Evolutionary conservation across 2,888 invertebrate genomes (phyloP).

Genomic region (Urechis unicinctus): DNA sequence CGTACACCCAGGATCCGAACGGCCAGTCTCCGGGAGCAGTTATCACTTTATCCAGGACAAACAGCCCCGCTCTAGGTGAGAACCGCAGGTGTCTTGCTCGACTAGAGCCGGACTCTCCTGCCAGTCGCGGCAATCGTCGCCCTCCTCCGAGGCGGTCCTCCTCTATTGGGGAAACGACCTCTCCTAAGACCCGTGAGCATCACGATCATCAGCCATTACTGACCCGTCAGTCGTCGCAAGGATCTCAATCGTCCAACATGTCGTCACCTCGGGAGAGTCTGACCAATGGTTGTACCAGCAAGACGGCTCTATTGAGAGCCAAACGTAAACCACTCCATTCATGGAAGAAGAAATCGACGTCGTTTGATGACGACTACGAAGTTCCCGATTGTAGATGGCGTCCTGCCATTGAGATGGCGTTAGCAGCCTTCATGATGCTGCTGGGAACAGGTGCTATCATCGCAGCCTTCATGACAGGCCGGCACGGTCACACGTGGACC

Average conservation of each 20-base stretch:
- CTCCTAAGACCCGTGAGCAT: neutral
- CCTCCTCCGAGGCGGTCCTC: neutral
- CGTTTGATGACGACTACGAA: neutral
- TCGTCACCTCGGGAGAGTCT: too few species aligned
- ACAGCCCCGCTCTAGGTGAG: neutral
- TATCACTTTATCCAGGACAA: neutral
- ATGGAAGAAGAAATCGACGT: neutral
- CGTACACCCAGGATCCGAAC: neutral
- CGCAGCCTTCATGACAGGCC: slow-evolving; percentile 5
- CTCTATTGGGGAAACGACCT: neutral
- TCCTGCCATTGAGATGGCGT: slow-evolving; percentile 11
- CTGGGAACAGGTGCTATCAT: slow-evolving; percentile 9
- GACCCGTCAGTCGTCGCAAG: too few species aligned
- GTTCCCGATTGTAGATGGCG: neutral
- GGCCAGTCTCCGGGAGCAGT: neutral
- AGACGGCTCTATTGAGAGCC: neutral
- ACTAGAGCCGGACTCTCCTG: neutral
- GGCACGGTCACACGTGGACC: slow-evolving; percentile 8
- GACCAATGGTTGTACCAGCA: too few species aligned
- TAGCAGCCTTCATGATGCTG: slow-evolving; percentile 11
- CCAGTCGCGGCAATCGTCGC: neutral
- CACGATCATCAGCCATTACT: neutral
- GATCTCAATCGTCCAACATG: too few species aligned
- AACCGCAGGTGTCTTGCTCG: neutral
- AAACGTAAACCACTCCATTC: neutral